Evolutionary conservation across 2,113 vertebrate species (phyloP).

Genomic region (Catharus fuscescens): DNA sequence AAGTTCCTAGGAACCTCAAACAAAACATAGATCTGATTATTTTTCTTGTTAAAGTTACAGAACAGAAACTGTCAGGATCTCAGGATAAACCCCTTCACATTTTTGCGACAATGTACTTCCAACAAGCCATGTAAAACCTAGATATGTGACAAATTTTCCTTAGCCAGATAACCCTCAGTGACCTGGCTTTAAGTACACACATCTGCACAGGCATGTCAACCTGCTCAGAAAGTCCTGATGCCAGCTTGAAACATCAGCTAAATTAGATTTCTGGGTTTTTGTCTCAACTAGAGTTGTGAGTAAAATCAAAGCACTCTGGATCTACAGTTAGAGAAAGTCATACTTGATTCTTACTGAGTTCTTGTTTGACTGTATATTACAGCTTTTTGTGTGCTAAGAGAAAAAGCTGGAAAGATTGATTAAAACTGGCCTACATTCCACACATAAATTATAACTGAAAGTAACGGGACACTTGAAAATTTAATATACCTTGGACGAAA

Average conservation of each 20-base stretch:
- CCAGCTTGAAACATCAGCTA: not conserved
- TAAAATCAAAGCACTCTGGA: not conserved
- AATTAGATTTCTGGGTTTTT: not conserved
- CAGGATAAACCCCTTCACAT: not conserved
- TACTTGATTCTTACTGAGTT: not conserved
- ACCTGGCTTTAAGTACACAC: not conserved
- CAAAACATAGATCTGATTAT: not conserved
- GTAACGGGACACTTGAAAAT: not conserved
- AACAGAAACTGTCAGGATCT: not conserved
- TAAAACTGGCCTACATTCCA: not conserved
- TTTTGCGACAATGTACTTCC: not conserved
- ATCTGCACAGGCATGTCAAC: not conserved
- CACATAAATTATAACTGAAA: not conserved
- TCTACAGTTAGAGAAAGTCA: not conserved
- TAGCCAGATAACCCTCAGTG: not conserved
- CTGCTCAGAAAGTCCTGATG: not conserved
- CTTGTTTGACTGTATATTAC: not conserved
- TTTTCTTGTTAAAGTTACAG: not conserved
- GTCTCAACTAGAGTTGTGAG: not conserved
- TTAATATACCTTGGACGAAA: not conserved
- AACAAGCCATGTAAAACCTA: not conserved
- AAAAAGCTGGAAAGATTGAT: not conserved
- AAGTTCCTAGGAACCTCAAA: not conserved
- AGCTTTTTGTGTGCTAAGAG: not conserved
- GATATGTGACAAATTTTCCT: not conserved